Evolutionary conservation across 2,888 invertebrate genomes (phyloP), one percentile per base, ranked within the genome.

Genomic region (Hyppa rectilinea): DNA sequence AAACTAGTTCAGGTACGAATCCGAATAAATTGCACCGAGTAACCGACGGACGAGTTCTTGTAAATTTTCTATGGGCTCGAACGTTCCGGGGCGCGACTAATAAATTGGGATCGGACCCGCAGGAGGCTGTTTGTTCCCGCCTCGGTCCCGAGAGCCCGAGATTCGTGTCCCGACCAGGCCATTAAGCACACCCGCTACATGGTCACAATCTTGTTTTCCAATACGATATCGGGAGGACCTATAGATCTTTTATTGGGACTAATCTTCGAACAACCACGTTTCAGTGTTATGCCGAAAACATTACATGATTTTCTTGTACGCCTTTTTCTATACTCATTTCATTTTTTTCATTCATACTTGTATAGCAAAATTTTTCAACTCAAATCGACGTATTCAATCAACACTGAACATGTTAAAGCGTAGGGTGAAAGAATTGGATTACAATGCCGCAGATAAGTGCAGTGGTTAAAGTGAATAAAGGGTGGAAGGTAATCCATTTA

Each of bases 111-210:
- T 84, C 75, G 85, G 83, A 72, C 84, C 87, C 84, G 69, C 77
- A 83, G 81, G 85, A 84, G 85, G 80, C 82, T 85, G 85, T 86
- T 86, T 87, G 87, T 87, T 82, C 76, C 85, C 84, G 83, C 77
- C 80, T 75, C 67, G 71, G 82, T 84, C 86, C 86, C 85, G 74
- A 14, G 85, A 83, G 80, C 81, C 80, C 78, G 78, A 67, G 78
- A 82, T 80, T 80, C 81, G 75, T 65, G 77, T 79, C 78, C 85
- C 85, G 52, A 63, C 52, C 73, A 73, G 67, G 75, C 86, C 88
- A 89, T 92, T 90, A 91, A 83, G 71, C 85, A 87, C 91, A 90
- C 85, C 87, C 87, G 89, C 83, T 84, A 85, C 89, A 84, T 74
- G 70, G 69, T 82, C 83, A 85, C 87, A 82, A 84, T 84, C 88